phyloP scores from a whole-genome alignment of 2,888 invertebrate species.

The Drosophila demipolita region DNA sequence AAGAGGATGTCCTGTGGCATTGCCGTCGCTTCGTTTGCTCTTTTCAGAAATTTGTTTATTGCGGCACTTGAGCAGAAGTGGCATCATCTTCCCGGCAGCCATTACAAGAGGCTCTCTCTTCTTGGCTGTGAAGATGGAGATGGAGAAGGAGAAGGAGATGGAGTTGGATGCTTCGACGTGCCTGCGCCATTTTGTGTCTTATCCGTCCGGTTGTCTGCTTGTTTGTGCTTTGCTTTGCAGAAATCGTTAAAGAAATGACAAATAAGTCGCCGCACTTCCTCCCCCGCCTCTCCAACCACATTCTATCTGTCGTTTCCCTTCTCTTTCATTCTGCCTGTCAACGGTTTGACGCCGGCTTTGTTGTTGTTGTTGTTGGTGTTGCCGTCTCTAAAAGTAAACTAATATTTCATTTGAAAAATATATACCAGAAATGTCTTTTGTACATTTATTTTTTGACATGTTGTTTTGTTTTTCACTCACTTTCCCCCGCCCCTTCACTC shows the following conservation, averaged over 20 bases:
- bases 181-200: constrained; percentile 51
- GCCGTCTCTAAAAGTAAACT: constrained; percentile 74
- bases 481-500: constrained; percentile 12
- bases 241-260: constrained; percentile 79
- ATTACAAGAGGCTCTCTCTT: constrained; percentile 42
- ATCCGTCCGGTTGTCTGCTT: constrained; percentile 38
- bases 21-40: constrained; percentile 47
- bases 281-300: not conserved
- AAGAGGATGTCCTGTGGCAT: constrained; percentile 40
- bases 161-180: constrained; percentile 60
- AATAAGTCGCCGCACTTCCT: constrained; percentile 55
- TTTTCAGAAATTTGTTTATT: constrained; percentile 76
- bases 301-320: not conserved
- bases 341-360: constrained; percentile 65
- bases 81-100: constrained; percentile 75
- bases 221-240: constrained; percentile 75
- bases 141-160: not conserved
- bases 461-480: constrained; percentile 74
- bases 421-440: constrained; percentile 78
- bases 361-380: constrained; percentile 14
- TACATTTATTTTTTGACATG: constrained; percentile 79
- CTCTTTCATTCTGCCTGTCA: constrained; percentile 51
- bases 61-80: constrained; percentile 80
- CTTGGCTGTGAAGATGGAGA: constrained; percentile 32
- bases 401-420: constrained; percentile 80